These are phyloP conservation scores for Alca torda DNA, from an alignment of 2,797 vertebrate genomes.

Conservation along the genomic window DNA sequence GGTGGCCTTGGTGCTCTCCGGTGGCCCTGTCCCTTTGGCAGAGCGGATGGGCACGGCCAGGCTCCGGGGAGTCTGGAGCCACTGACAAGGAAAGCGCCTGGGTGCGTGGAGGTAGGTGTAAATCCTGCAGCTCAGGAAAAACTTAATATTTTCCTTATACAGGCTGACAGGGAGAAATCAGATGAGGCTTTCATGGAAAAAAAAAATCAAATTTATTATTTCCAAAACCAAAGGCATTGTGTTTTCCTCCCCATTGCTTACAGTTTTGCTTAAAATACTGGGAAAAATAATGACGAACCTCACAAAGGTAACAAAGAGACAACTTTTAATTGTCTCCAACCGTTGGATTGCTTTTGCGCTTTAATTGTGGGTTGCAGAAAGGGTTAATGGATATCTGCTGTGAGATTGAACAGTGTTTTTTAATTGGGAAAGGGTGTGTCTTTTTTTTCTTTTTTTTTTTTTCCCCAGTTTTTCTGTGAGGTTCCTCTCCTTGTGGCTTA, in stretches of 20 bases:
- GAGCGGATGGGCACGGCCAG: accelerated
- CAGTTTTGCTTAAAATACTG: background rate
- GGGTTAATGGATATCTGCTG: background rate
- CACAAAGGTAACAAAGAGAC: background rate
- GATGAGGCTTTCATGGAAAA: background rate
- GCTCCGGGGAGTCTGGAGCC: background rate
- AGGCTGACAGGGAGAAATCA: background rate
- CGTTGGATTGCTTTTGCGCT: accelerated
- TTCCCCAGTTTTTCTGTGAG: background rate
- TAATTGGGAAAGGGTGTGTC: background rate
- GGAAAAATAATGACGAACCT: background rate
- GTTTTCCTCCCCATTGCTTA: background rate
- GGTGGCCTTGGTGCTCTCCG: too few relatives aligned
- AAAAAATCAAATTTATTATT: background rate
- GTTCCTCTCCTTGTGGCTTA: background rate
- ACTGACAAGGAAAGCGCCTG: background rate
- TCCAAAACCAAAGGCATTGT: background rate
- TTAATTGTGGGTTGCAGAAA: background rate
- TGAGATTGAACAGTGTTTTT: background rate
- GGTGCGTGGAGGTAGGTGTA: background rate
- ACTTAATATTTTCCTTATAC: background rate
- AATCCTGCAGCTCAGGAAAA: background rate
- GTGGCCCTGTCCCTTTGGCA: background rate
- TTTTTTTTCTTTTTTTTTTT: background rate
- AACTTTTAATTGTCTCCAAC: background rate